Base-by-base conservation (phyloP, 2,113 vertebrate genomes). In the Meles meles region DNA sequence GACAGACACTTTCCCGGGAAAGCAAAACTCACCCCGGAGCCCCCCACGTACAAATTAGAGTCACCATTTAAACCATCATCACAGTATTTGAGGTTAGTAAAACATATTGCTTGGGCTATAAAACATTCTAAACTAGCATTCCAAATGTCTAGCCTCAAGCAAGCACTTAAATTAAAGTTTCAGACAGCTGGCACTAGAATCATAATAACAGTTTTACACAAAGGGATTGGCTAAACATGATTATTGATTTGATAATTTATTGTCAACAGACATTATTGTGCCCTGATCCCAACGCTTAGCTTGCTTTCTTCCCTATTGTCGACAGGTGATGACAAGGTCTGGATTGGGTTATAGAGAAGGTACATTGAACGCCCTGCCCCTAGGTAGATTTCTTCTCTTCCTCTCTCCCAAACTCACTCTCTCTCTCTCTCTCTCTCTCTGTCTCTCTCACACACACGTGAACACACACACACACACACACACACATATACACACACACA, bases 151-250 rank as follows among this genome's bases (percentile, higher is more conserved):
- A 89, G 99, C 99, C 99, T 99, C 97, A 90, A 99, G 99, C 99
- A 98, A 99, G 96, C 99, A 98, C 99, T 99, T 99, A 99, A 99
- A 99, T 99, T 99, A 99, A 99, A 99, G 98, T 99, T 99, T 99
- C 98, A 99, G 99, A 99, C 99, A 99, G 99, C 99, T 99, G 99
- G 99, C 98, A 98, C 98, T 98, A 98, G 98, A 98, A 99, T 99
- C 98, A 98, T 98, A 99, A 99, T 99, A 98, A 99, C 98, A 98
- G 98, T 99, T 98, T 98, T 98, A 96, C 97, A 98, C 98, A 98
- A 98, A 98, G 98, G 98, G 98, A 98, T 98, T 98, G 98, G 98
- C 98, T 99, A 99, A 99, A 98, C 99, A 99, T 98, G 98, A 99
- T 99, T 99, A 99, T 99, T 99, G 99, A 99, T 99, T 99, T 99